A percentile compares a stretch with the other conserved stretches of the same genome.
phyloP scores from a whole-genome alignment of 2,888 invertebrate genomes.

The Trichogramma dendrolimi region DNA sequence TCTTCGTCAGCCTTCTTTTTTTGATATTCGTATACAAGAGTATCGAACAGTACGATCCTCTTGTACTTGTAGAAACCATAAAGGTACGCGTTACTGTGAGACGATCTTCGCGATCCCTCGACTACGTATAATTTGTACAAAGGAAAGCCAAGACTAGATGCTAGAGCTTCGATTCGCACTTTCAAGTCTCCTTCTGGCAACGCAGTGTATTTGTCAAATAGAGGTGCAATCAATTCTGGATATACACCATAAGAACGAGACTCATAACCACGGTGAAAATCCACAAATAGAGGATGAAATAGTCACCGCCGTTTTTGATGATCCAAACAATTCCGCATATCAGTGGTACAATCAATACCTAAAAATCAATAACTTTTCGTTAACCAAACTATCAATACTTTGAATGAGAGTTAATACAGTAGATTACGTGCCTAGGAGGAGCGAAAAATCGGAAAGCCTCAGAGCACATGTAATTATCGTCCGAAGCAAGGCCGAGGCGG shows the following conservation, averaged over 20 bases:
- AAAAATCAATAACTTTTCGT: background rate
- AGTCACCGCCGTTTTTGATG: conserved; percentile 84
- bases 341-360: conserved; percentile 72
- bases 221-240: conserved; percentile 92
- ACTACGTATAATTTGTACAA: conserved; percentile 85
- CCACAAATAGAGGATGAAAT: conserved; percentile 98
- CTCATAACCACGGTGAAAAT: conserved; percentile 77
- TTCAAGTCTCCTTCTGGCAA: conserved; percentile 89
- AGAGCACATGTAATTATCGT: background rate
- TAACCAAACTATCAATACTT: background rate
- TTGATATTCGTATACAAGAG: conserved; percentile 76
- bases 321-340: conserved; percentile 75
- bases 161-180: conserved; percentile 80
- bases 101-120: conserved; percentile 94
- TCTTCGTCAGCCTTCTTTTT: conserved; percentile 33
- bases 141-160: conserved; percentile 82
- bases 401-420: background rate
- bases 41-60: conserved; percentile 95
- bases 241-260: conserved; percentile 82
- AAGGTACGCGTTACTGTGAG: conserved; percentile 97
- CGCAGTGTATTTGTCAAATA: conserved; percentile 96
- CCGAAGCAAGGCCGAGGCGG: background rate
- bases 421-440: background rate
- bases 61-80: conserved; percentile 97
- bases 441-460: no score